Percentiles rank a stretch among this genome's conserved stretches.
These are phyloP conservation scores for Sphyrna mokarran DNA, from an alignment of 2,113 vertebrate species.

Conservation along the genomic window DNA sequence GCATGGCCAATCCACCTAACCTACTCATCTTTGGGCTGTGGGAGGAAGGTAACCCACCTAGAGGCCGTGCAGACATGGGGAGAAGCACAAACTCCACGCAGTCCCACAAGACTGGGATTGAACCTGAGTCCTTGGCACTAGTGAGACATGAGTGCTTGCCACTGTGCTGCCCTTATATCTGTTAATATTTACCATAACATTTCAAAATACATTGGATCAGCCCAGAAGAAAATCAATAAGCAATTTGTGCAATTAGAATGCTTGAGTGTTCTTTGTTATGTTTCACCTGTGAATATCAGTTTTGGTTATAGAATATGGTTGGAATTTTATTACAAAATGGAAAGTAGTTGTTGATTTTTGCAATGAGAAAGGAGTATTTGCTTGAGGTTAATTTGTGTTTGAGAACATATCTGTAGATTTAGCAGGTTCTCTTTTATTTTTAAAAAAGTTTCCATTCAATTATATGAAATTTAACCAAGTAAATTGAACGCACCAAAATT, in stretches of 20 bases:
- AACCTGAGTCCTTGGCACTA: too few species aligned
- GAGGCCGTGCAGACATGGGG: too few species aligned
- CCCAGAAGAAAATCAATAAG: constrained; percentile 32
- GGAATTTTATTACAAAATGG: constrained; percentile 2
- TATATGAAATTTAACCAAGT: neutral
- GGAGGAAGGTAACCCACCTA: too few species aligned
- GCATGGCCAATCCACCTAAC: too few species aligned
- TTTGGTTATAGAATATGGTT: neutral
- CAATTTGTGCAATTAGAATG: constrained; percentile 36
- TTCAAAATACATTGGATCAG: constrained; percentile 15
- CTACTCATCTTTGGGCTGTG: too few species aligned
- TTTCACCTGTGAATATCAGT: neutral
- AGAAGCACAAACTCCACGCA: too few species aligned
- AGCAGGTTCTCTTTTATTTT: neutral
- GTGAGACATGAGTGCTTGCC: too few species aligned
- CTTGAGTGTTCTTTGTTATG: neutral
- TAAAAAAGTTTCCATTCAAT: neutral
- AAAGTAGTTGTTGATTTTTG: neutral
- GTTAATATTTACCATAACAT: neutral
- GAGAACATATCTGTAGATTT: neutral
- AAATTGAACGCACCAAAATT: neutral
- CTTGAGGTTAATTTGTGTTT: neutral
- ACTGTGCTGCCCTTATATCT: neutral
- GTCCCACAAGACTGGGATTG: too few species aligned
- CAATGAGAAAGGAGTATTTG: neutral